These are phyloP conservation scores for Mayetiola destructor DNA, from an alignment of 2,888 invertebrate genomes.

Conservation along the genomic window DNA sequence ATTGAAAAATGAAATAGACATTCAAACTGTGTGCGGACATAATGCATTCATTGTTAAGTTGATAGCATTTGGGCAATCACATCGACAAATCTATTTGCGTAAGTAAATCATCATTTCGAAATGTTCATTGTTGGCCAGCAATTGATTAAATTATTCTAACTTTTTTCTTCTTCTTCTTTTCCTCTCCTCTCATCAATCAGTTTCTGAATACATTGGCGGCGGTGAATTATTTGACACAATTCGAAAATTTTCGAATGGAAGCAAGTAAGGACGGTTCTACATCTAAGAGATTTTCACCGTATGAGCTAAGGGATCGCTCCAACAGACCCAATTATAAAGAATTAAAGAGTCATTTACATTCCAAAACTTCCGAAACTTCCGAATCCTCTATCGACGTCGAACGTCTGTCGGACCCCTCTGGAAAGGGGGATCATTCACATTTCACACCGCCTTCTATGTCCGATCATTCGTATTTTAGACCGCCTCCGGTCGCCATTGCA, in stretches of 20 bases:
- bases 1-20: conserved; percentile 71
- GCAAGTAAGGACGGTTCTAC: conserved; percentile 62
- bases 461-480: too few relatives aligned
- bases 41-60: conserved; percentile 74
- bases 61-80: conserved; percentile 71
- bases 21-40: conserved; percentile 71
- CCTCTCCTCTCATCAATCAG: conserved; percentile 34
- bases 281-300: conserved; percentile 78
- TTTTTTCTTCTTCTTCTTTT: not conserved
- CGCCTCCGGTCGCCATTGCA: too few relatives aligned
- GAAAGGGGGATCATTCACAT: too few relatives aligned
- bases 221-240: conserved; percentile 73
- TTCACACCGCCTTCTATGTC: too few relatives aligned
- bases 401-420: too few relatives aligned
- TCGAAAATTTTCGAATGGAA: conserved; percentile 61
- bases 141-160: not conserved
- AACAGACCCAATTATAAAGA: too few relatives aligned
- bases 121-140: not conserved
- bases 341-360: too few relatives aligned
- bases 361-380: too few relatives aligned
- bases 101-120: conserved; percentile 28
- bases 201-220: conserved; percentile 69
- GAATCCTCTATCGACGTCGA: too few relatives aligned
- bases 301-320: too few relatives aligned
- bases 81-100: conserved; percentile 74